phyloP scores from a whole-genome alignment of 1,140 invertebrate species.

The Lysiphlebus fabarum region DNA sequence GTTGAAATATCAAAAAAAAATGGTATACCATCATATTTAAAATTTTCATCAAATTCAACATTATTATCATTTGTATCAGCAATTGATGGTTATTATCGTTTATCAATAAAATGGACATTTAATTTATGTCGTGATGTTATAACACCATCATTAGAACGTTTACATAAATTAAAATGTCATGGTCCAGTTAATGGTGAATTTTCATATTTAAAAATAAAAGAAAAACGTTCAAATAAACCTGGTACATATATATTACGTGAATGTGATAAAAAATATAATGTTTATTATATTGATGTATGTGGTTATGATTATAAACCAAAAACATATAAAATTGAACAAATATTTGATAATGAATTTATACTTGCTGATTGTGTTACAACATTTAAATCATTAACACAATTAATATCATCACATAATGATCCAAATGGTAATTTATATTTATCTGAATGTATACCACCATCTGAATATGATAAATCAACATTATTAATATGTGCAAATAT shows the following conservation, averaged over 20 bases:
- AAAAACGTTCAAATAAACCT: conserved; percentile 69
- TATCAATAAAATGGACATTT: conserved; percentile 85
- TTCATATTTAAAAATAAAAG: conserved; percentile 76
- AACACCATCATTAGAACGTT: conserved; percentile 71
- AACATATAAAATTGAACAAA: conserved; percentile 66
- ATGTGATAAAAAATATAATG: conserved; percentile 73
- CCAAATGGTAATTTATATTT: conserved; percentile 60
- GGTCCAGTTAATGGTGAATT: conserved; percentile 83
- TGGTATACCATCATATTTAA: conserved; percentile 74
- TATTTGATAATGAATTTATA: conserved; percentile 51
- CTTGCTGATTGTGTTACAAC: conserved; percentile 53
- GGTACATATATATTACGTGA: conserved; percentile 80
- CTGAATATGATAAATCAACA: conserved; percentile 79
- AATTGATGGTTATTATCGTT: conserved; percentile 83
- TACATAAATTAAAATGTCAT: conserved; percentile 78
- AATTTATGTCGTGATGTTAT: conserved; percentile 78
- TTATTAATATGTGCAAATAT: conserved; percentile 65
- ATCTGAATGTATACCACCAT: conserved; percentile 75
- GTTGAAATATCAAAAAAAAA: conserved; percentile 74
- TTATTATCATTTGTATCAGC: conserved; percentile 79
- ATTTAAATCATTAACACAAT: conserved; percentile 63
- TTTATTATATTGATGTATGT: conserved; percentile 78
- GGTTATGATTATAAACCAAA: conserved; percentile 68
- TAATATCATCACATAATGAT: conserved; percentile 63
- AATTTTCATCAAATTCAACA: conserved; percentile 60